phyloP scores from a whole-genome alignment of 2,888 invertebrate genomes.

The Loripinus fragilis region DNA sequence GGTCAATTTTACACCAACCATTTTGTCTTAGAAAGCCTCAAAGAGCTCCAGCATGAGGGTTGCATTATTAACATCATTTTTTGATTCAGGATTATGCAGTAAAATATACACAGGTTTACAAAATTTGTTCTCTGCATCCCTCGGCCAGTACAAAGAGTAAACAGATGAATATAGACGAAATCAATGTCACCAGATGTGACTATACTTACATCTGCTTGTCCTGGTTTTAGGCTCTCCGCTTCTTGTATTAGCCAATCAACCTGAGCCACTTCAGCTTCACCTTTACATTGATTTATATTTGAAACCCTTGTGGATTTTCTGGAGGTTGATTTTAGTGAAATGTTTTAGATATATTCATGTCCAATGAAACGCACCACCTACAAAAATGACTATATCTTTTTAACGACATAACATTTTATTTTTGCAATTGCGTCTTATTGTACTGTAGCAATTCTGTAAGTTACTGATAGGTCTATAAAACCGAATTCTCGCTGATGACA shows the following conservation, averaged over 20 bases:
- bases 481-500: too few species aligned
- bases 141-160: constrained; percentile 19
- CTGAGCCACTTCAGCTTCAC: too few species aligned
- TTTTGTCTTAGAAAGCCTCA: too few species aligned
- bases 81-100: not conserved
- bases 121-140: constrained; percentile 2
- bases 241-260: constrained; percentile 29
- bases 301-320: not conserved
- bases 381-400: too few species aligned
- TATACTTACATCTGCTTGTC: constrained; percentile 19
- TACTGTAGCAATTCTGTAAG: too few species aligned
- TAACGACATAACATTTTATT: too few species aligned
- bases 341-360: not conserved
- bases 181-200: constrained; percentile 39
- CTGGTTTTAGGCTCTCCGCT: not conserved
- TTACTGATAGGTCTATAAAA: too few species aligned
- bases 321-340: not conserved
- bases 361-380: too few species aligned
- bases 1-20: constrained; percentile 25
- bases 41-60: too few species aligned
- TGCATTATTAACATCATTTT: not conserved
- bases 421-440: too few species aligned
- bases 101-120: too few species aligned
- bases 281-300: constrained; percentile 16
- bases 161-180: constrained; percentile 34